Base-by-base conservation (phyloP, 2,888 invertebrate genomes). In the Fragum fragum region DNA sequence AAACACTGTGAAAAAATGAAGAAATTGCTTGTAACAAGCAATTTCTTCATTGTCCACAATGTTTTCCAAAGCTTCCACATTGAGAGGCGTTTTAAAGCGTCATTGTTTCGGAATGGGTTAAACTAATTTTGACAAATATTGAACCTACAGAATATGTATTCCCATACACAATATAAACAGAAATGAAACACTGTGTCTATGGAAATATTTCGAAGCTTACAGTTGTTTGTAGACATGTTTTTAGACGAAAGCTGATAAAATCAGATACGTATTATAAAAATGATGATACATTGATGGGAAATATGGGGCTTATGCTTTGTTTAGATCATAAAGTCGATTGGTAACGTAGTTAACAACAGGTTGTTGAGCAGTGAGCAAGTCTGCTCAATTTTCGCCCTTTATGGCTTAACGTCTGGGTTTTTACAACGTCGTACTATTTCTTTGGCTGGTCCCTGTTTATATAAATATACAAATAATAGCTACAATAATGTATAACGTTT, bases 201-300 rank as follows among this genome's bases (percentile, higher is more conserved):
- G 32, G 32, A 3, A 36, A 36, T 36, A 36, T 36, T 36, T 9
- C 11, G 36, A 23, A n/a, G 16, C 6, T n/a, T n/a, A 18, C 36
- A 3, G 5, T 23, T 39, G 36, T 42, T 66, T 36, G 32, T 3
- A 66, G 66, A 66, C 66, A 66, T 66, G 66, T 42, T 66, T 21
- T 66, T 21, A 61, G 29, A 36, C 21, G n/a, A 66, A 66, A 66
- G 66, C 66, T 42, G 66, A 66, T 66, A 66, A 66, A 66, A 42
- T 66, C 36, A 66, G 39, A 66, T 66, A 66, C n/a, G 66, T 66
- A 66, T 66, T 66, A 42, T 21, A 21, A 66, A n/a, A n/a, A 42
- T 42, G 66, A 66, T 66, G 66, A 66, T 66, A 42, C 42, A 66
- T 26, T 66, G 66, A 66, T 42, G 42, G 28, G 5, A 42, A 42